Base-by-base conservation (phyloP, 2,797 vertebrate species). In the Cygnus olor region DNA sequence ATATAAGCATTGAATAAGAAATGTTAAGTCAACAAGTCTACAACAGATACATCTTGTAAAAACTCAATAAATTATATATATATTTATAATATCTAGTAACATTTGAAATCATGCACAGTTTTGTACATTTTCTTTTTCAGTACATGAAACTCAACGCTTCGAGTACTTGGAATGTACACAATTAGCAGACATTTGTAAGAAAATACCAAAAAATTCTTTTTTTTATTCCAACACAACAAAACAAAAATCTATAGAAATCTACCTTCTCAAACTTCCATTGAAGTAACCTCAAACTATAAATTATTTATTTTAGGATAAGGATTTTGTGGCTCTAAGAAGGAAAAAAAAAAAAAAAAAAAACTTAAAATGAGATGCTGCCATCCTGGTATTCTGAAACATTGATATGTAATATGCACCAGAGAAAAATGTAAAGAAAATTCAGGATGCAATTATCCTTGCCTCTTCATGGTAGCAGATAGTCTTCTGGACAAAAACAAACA, bases 1-100 rank as follows among this genome's bases (percentile, higher is more conserved):
- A 98, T 98, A 98, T 97, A 98, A 98, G 97, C 95, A 95, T 95
- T 97, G 97, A 96, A 97, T 97, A 98, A 98, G 97, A 98, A 98
- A 98, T 97, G 97, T 98, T 99, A 99, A 98, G 98, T 98, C 97
- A 95, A 97, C 95, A 97, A 97, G 97, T 98, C 98, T 98, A 98
- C 97, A 97, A 97, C 97, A 97, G 97, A 97, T 97, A 98, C 96
- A 95, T 96, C 97, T 97, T 98, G 98, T 99, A 98, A 98, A 98
- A 98, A 97, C 97, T 98, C 98, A 98, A 98, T 98, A 98, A 98
- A 99, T 99, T 98, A 98, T 97, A 98, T 97, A 98, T 97, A 98
- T 97, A 98, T 85, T 97, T 97, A 98, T 94, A 97, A 98, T 97
- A 96, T 98, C 97, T 98, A 98, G 95, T 96, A 97, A 98, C 96